Percentiles rank a stretch among this genome's conserved stretches.
These are phyloP conservation scores for Brachionus plicatilis DNA, from an alignment of 1,140 invertebrate species.

Conservation along the genomic window DNA sequence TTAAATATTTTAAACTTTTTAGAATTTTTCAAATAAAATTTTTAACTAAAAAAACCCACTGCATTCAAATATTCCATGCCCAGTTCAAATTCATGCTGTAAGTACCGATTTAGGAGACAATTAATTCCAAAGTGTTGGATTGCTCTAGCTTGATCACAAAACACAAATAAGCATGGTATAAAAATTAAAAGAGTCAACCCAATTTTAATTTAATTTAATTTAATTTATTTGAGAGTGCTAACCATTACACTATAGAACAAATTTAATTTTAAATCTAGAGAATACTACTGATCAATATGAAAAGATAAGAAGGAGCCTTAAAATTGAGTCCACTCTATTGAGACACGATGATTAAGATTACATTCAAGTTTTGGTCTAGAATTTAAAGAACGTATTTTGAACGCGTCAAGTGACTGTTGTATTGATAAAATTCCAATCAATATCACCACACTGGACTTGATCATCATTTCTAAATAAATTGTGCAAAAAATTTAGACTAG, in stretches of 20 bases:
- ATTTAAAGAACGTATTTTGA: background rate
- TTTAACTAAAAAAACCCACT: background rate
- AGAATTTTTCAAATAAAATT: background rate
- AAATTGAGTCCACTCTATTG: background rate
- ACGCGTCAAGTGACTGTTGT: background rate
- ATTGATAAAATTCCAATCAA: slow-evolving; percentile 25
- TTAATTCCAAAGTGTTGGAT: background rate
- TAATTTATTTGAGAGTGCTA: background rate
- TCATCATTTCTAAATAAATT: background rate
- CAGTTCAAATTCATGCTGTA: slow-evolving; percentile 7
- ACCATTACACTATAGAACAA: slow-evolving; percentile 8
- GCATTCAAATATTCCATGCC: slow-evolving; percentile 35
- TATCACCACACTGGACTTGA: background rate
- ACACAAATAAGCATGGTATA: background rate
- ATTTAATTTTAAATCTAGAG: background rate
- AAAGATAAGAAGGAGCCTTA: background rate
- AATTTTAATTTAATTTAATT: background rate
- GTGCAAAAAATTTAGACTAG: background rate
- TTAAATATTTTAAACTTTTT: background rate
- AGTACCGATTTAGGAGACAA: background rate
- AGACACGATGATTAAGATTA: background rate
- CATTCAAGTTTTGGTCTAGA: background rate
- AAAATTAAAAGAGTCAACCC: background rate
- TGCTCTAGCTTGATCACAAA: background rate
- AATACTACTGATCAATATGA: background rate